A percentile compares a stretch with the other conserved stretches of the same genome.
Conservation (phyloP, 2,113 vertebrate species). For the Semicossyphus pulcher region DNA sequence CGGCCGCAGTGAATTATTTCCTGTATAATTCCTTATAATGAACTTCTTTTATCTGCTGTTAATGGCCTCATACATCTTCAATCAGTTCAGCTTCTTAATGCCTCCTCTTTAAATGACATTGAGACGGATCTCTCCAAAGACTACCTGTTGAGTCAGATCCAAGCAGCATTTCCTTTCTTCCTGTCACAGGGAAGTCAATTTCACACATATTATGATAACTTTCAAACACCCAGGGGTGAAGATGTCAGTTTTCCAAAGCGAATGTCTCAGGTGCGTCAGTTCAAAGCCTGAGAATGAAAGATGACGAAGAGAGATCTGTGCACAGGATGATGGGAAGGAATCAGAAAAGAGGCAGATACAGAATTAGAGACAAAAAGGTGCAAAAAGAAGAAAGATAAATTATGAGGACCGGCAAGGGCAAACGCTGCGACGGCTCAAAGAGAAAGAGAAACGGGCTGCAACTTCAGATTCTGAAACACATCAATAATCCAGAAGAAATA, state of each 20-base stretch:
- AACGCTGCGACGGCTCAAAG: not conserved
- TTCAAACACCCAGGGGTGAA: conserved; percentile 3
- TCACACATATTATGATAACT: not conserved
- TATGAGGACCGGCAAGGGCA: not conserved
- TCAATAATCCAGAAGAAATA: too few relatives aligned
- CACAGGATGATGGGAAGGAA: not conserved
- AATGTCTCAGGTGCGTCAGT: conserved; percentile 1
- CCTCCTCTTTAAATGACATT: conserved; percentile 13
- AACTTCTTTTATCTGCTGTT: not conserved
- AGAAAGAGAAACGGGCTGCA: too few relatives aligned
- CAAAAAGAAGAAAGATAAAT: not conserved
- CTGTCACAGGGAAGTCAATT: not conserved
- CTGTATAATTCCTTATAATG: not conserved
- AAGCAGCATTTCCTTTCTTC: not conserved
- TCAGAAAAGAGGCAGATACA: not conserved
- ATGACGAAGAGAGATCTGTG: not conserved
- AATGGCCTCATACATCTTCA: not conserved
- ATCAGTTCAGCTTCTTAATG: not conserved
- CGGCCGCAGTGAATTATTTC: not conserved
- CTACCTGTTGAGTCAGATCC: not conserved
- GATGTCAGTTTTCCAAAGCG: not conserved
- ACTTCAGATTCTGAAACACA: too few relatives aligned
- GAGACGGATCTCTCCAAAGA: conserved; percentile 1
- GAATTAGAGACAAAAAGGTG: not conserved
- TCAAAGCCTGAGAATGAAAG: conserved; percentile 2